Conservation (phyloP, 2,888 invertebrate genomes). For the Criorhina ranunculi region DNA sequence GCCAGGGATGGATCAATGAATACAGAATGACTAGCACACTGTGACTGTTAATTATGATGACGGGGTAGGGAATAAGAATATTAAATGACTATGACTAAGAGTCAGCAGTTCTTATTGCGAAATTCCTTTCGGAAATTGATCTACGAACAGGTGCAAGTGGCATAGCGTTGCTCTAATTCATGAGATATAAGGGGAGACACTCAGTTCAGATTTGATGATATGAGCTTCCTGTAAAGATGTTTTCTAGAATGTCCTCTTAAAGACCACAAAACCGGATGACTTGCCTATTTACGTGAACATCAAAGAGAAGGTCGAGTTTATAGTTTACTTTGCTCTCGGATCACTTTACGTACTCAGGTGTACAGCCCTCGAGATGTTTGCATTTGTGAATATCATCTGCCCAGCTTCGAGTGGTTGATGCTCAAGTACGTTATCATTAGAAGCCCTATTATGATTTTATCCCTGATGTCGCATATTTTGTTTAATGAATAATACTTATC, state of each 20-base stretch:
- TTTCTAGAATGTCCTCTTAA: constrained; percentile 58
- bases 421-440: constrained; percentile 7
- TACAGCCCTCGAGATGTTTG: constrained; percentile 46
- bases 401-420: neutral
- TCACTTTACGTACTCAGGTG: constrained; percentile 13
- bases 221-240: constrained; percentile 68
- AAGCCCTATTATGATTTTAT: constrained; percentile 15
- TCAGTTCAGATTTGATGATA: constrained; percentile 59
- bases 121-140: constrained; percentile 75
- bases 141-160: constrained; percentile 72
- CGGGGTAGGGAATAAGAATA: constrained; percentile 74
- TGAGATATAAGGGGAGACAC: constrained; percentile 20
- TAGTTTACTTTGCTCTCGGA: constrained; percentile 40
- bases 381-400: constrained; percentile 8
- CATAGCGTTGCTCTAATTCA: constrained; percentile 66
- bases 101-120: constrained; percentile 61
- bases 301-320: constrained; percentile 25
- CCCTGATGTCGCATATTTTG: constrained; percentile 12
- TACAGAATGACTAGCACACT: constrained; percentile 63
- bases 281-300: constrained; percentile 50
- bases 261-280: constrained; percentile 51
- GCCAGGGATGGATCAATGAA: constrained; percentile 68
- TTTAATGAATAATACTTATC: constrained; percentile 6
- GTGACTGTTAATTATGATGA: constrained; percentile 76
- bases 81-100: constrained; percentile 74